Evolutionary conservation across 2,797 vertebrate species (phyloP).

Genomic region (Zenarchopterus dispar): DNA sequence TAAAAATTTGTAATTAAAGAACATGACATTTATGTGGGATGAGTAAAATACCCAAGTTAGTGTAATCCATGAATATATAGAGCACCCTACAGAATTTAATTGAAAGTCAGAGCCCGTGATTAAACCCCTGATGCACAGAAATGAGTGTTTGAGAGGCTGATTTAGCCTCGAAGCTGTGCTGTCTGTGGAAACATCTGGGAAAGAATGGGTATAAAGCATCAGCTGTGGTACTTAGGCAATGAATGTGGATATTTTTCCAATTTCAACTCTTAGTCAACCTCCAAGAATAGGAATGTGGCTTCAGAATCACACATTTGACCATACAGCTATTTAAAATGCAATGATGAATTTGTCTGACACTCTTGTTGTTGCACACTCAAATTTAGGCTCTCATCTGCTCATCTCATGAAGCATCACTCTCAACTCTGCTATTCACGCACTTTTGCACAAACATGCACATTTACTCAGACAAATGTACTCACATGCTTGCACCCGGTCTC

Average conservation of each 20-base stretch:
- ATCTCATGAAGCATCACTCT: constrained; percentile 47
- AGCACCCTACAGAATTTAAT: constrained; percentile 34
- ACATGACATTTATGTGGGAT: constrained; percentile 23
- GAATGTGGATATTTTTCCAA: constrained; percentile 46
- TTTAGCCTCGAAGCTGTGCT: constrained; percentile 38
- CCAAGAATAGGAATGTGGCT: constrained; percentile 32
- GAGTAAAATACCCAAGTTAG: constrained; percentile 27
- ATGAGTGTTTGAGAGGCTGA: constrained; percentile 45
- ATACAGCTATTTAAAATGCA: constrained; percentile 14
- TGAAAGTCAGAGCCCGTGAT: constrained; percentile 31
- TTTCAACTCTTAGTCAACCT: constrained; percentile 28
- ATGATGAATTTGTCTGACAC: constrained; percentile 4
- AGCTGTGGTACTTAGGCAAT: constrained; percentile 54
- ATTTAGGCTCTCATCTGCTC: constrained; percentile 47
- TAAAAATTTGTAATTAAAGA: constrained; percentile 24
- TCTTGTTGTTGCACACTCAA: constrained; percentile 16
- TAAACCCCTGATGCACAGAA: constrained; percentile 41
- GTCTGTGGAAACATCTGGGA: constrained; percentile 53
- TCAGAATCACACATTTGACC: constrained; percentile 17
- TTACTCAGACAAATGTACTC: constrained; percentile 28
- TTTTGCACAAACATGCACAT: constrained; percentile 43
- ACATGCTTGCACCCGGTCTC: constrained; percentile 24
- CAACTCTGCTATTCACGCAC: constrained; percentile 34
- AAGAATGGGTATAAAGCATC: constrained; percentile 47
- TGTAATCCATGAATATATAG: constrained; percentile 36